phyloP scores from a whole-genome alignment of 2,888 invertebrate genomes.

The Conus canariensis region DNA sequence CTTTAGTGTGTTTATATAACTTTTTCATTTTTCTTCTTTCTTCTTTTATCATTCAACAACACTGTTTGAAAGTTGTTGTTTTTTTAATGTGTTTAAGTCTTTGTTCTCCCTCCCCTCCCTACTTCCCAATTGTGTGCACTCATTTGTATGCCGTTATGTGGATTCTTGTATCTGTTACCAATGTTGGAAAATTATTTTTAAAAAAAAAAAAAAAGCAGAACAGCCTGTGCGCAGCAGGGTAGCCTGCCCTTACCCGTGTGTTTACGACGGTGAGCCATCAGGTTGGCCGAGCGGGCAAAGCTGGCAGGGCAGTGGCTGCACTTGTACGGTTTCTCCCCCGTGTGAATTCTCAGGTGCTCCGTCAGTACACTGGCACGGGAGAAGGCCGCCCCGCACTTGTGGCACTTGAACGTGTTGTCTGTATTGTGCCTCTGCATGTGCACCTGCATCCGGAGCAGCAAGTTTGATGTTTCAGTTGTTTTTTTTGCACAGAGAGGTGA shows the following conservation, averaged over 20 bases:
- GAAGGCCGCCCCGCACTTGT: constrained; percentile 48
- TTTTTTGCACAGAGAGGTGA: no score
- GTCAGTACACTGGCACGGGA: constrained; percentile 49
- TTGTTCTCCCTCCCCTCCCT: no score
- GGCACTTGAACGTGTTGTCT: constrained; percentile 49
- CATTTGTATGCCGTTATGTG: no score
- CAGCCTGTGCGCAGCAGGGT: no score
- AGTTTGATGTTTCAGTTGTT: neutral
- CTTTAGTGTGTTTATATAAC: no score
- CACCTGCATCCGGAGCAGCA: neutral
- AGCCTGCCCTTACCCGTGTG: constrained; percentile 20
- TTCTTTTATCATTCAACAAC: no score
- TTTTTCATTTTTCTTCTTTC: no score
- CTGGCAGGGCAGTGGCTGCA: constrained; percentile 45
- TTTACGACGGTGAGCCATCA: constrained; percentile 36
- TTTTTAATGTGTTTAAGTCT: no score
- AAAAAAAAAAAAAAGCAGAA: neutral
- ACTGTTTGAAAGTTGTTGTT: no score
- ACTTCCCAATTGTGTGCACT: no score
- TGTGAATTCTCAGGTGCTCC: constrained; percentile 51
- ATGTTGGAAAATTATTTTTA: neutral
- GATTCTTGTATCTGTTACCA: no score
- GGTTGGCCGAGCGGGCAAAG: constrained; percentile 39
- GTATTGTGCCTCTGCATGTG: constrained; percentile 52
- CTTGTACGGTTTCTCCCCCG: constrained; percentile 50